Evolutionary conservation across 2,888 invertebrate genomes (phyloP).

Genomic region (Buathra laborator): DNA sequence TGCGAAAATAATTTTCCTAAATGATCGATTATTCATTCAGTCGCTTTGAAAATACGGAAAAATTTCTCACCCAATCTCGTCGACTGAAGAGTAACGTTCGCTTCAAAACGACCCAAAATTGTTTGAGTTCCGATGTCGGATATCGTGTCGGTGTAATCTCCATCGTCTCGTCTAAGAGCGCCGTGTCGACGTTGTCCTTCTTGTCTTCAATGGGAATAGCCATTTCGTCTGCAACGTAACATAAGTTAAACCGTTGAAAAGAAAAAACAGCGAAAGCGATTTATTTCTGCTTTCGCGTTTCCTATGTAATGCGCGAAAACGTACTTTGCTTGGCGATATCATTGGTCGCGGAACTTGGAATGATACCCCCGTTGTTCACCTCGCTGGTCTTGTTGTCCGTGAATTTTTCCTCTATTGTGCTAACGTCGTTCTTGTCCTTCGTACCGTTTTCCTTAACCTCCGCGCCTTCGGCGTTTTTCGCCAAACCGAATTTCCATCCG

Average conservation of each 20-base stretch:
- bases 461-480: constrained; percentile 74
- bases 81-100: constrained; percentile 94
- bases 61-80: constrained; percentile 92
- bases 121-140: constrained; percentile 93
- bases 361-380: constrained; percentile 76
- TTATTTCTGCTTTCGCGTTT: background rate
- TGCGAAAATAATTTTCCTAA: background rate
- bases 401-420: constrained; percentile 82
- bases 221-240: constrained; percentile 85
- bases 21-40: background rate
- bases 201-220: constrained; percentile 89
- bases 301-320: background rate
- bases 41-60: background rate
- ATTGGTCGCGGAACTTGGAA: constrained; percentile 79
- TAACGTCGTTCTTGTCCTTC: constrained; percentile 82
- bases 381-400: constrained; percentile 75
- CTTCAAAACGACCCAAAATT: constrained; percentile 95
- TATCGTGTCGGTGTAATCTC: constrained; percentile 90
- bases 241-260: background rate
- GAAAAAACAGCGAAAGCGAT: background rate
- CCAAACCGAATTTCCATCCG: constrained; percentile 69
- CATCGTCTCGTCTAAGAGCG: constrained; percentile 88
- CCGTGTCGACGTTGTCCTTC: constrained; percentile 90
- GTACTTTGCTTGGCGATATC: constrained; percentile 82
- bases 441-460: constrained; percentile 72